Evolutionary conservation across 53 echinoderm and acorn worm species (phyloP).

Genomic region (Mesocentrotus franciscanus): DNA sequence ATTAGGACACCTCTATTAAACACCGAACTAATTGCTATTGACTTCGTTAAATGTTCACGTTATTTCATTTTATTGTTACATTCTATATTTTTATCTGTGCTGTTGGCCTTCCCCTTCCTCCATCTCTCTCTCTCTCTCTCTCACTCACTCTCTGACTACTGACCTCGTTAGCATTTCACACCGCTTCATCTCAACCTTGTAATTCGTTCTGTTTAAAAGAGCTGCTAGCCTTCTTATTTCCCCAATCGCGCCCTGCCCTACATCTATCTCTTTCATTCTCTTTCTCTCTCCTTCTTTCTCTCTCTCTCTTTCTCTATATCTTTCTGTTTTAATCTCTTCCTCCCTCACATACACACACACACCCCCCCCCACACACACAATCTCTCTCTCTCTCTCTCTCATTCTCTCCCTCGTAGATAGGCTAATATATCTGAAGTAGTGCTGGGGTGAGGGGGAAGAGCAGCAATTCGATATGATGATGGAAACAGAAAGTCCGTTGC

Average conservation of each 20-base stretch:
- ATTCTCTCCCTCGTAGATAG: neutral
- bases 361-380: no score
- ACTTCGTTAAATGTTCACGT: neutral
- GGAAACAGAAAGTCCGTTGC: constrained; percentile 11
- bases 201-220: no score
- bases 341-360: no score
- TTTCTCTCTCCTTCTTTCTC: neutral
- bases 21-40: neutral
- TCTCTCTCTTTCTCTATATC: neutral
- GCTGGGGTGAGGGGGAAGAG: neutral
- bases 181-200: neutral
- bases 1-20: neutral
- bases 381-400: neutral
- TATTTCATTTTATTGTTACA: neutral
- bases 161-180: no score
- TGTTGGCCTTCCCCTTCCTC: no score
- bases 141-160: no score
- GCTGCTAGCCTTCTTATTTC: no score
- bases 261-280: neutral
- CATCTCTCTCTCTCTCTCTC: no score
- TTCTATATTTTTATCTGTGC: no score
- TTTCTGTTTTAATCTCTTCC: no score
- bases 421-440: constrained; percentile 20
- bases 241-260: neutral
- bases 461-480: neutral